Evolutionary conservation across 2,888 invertebrate species (phyloP).

Genomic region (Branchipolynoe longqiensis): DNA sequence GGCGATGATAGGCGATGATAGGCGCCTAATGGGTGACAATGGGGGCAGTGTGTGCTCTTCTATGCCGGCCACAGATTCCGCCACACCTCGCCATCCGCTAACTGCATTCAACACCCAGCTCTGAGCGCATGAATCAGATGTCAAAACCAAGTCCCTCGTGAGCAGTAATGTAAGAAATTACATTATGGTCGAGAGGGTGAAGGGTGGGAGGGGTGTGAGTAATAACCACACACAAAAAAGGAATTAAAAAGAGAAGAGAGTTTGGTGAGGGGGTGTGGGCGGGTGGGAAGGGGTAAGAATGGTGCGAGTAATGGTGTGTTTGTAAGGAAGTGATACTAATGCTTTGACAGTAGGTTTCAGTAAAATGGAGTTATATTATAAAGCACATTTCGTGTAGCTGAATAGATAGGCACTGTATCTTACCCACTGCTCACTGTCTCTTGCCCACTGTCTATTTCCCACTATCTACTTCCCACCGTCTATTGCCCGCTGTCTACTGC

Average conservation of each 20-base stretch:
- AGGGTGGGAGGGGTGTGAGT: neutral
- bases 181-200: no score
- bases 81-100: neutral
- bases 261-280: neutral
- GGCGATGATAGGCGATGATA: constrained; percentile 23
- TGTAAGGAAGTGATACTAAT: no score
- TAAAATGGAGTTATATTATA: no score
- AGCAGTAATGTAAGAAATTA: constrained; percentile 18
- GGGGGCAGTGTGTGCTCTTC: constrained; percentile 8
- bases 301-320: no score
- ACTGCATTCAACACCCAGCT: neutral
- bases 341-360: no score
- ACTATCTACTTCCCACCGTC: no score
- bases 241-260: no score
- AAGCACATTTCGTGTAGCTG: no score
- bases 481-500: no score
- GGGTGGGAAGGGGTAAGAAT: neutral
- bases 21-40: constrained; percentile 3
- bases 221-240: neutral
- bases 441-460: no score
- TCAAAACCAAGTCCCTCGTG: constrained; percentile 11
- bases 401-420: no score
- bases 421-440: no score
- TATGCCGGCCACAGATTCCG: neutral
- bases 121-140: neutral